Conservation (phyloP, 92 coral and sea anemone species). For the Meandrina meandrites region DNA sequence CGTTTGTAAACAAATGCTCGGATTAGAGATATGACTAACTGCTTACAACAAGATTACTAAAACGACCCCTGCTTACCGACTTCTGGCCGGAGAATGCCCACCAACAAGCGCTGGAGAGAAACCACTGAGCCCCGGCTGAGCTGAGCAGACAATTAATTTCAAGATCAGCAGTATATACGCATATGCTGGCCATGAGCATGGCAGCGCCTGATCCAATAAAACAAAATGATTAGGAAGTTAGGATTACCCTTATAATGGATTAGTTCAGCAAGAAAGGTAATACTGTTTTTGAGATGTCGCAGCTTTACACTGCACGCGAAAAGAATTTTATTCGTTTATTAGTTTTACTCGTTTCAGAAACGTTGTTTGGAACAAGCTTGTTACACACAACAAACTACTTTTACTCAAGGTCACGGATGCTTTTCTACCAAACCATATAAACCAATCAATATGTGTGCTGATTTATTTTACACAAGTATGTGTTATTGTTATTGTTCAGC, state of each 20-base stretch:
- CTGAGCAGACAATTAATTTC: neutral
- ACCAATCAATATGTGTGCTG: neutral
- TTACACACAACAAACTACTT: neutral
- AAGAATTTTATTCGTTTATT: neutral
- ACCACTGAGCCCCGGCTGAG: too few relatives aligned
- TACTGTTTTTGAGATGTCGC: conserved; percentile 16
- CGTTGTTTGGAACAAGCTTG: neutral
- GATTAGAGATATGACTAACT: conserved; percentile 35
- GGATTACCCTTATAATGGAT: conserved; percentile 34
- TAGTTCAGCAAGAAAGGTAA: conserved; percentile 29
- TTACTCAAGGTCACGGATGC: too few relatives aligned
- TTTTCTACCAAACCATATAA: neutral
- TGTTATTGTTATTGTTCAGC: conserved; percentile 17
- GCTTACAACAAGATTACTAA: conserved; percentile 31
- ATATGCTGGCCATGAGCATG: conserved; percentile 1
- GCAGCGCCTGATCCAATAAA: conserved; percentile 39
- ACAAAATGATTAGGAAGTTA: conserved; percentile 37
- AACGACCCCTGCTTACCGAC: conserved; percentile 7
- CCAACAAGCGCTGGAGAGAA: neutral
- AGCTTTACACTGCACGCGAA: conserved; percentile 18
- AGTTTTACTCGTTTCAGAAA: neutral
- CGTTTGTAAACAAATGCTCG: conserved; percentile 41
- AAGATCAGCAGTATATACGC: neutral
- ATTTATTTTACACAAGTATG: conserved; percentile 27
- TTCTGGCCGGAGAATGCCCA: neutral